A percentile compares a stretch with the other conserved stretches of the same genome.
Evolutionary conservation across 2,797 vertebrate genomes (phyloP).

Genomic region (Nannoperca obscura): DNA sequence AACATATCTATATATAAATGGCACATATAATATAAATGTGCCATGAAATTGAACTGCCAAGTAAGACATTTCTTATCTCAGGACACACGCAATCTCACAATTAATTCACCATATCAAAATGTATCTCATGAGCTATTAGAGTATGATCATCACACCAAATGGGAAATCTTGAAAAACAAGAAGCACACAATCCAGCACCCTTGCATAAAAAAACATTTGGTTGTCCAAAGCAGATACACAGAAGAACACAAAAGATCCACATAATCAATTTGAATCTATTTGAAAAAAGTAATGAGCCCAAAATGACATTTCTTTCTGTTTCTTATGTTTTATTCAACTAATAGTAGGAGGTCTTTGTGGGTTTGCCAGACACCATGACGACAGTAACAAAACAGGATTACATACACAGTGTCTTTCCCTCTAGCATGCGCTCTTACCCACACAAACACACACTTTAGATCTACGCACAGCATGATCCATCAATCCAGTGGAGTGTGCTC

Average conservation of each 20-base stretch:
- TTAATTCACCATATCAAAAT: slow-evolving; percentile 48
- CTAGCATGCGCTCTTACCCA: slow-evolving; percentile 13
- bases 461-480: slow-evolving; percentile 70
- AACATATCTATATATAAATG: no score
- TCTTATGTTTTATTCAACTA: slow-evolving; percentile 26
- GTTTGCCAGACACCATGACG: slow-evolving; percentile 45
- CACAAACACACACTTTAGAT: slow-evolving; percentile 65
- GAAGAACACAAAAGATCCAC: slow-evolving; percentile 13
- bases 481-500: slow-evolving; percentile 71
- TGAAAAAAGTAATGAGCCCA: slow-evolving; percentile 4
- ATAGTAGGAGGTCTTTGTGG: slow-evolving; percentile 28
- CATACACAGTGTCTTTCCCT: slow-evolving; percentile 26
- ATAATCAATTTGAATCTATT: slow-evolving; percentile 4
- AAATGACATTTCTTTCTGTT: slow-evolving; percentile 25
- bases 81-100: slow-evolving; percentile 18
- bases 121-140: slow-evolving; percentile 35
- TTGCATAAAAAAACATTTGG: slow-evolving; percentile 7
- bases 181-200: neutral
- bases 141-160: slow-evolving; percentile 41
- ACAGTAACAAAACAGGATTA: slow-evolving; percentile 44
- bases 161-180: slow-evolving; percentile 31
- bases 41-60: slow-evolving; percentile 53
- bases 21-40: slow-evolving; percentile 32
- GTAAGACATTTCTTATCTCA: slow-evolving; percentile 39
- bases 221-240: slow-evolving; percentile 12